phyloP scores from a whole-genome alignment of 2,888 invertebrate genomes.

The Smittia sp. region DNA sequence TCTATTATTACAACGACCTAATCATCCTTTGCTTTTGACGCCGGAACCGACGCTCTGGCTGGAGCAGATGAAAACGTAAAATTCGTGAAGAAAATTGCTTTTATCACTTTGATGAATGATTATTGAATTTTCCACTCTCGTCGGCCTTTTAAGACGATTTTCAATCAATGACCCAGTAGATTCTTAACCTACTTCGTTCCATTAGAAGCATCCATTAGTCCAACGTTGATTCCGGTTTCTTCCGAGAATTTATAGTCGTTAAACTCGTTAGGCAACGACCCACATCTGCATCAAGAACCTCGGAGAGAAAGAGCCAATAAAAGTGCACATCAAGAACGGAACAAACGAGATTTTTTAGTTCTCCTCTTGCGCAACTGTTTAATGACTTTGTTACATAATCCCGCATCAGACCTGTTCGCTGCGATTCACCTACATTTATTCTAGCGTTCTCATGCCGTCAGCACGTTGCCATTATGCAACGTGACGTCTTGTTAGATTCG shows the following conservation, averaged over 20 bases:
- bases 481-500: neutral
- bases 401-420: neutral
- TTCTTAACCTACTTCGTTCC: conserved; percentile 25
- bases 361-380: conserved; percentile 10
- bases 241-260: neutral
- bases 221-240: neutral
- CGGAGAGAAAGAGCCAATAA: neutral
- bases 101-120: conserved; percentile 2
- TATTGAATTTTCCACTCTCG: conserved; percentile 13
- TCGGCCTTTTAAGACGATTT: too few species aligned
- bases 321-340: conserved; percentile 1
- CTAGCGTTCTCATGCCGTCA: conserved; percentile 10
- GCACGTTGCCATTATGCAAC: neutral
- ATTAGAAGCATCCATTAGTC: neutral
- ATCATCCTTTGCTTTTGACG: too few species aligned
- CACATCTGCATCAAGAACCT: neutral
- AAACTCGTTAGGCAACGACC: neutral
- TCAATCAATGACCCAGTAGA: conserved; percentile 25
- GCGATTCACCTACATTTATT: conserved; percentile 23
- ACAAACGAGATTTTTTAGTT: conserved; percentile 8
- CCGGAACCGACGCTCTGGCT: neutral
- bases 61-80: too few species aligned
- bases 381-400: neutral
- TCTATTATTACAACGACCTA: too few species aligned
- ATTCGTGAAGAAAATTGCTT: neutral